Evolutionary conservation across 2,888 invertebrate genomes (phyloP), one percentile per base, ranked within the genome.

Genomic region (Aphrophora alni): DNA sequence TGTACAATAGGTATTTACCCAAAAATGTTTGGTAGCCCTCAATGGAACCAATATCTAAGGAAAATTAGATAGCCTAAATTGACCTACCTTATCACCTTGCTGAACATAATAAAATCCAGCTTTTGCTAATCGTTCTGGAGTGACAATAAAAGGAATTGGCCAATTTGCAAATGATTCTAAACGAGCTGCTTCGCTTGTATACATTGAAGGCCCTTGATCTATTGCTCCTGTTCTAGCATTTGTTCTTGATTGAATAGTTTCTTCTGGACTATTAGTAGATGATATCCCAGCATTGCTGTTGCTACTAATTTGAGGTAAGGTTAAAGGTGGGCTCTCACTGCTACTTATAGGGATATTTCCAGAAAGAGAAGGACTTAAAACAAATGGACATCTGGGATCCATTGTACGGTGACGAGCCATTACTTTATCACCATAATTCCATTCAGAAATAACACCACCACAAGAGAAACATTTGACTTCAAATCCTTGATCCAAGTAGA

Each of bases 31-130:
- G n/a, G n/a, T n/a, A n/a, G n/a, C n/a, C n/a, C n/a, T n/a, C n/a
- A n/a, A n/a, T n/a, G n/a, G n/a, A n/a, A n/a, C n/a, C n/a, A n/a
- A n/a, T n/a, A n/a, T n/a, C n/a, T n/a, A n/a, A n/a, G n/a, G n/a
- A n/a, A n/a, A n/a, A n/a, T n/a, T n/a, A n/a, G n/a, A n/a, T n/a
- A n/a, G n/a, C n/a, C n/a, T n/a, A n/a, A n/a, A n/a, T n/a, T n/a
- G n/a, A 10, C 85, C 87, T 85, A 91, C 91, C 87, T 89, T 88
- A 87, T 95, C 94, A 17, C 91, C 91, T 59, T 91, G 90, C 82
- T 94, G 92, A 1, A 94, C 89, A 86, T 94, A 97, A 87, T 94
- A 97, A 87, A 97, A 97, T 4, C 97, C 97, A 74, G 96, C 95
- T 87, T 90, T 91, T 0, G 96, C 97, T 82, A 97, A 89, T 8